Conservation (phyloP, 1,140 invertebrate species). For the Aphelenchoides besseyi region DNA sequence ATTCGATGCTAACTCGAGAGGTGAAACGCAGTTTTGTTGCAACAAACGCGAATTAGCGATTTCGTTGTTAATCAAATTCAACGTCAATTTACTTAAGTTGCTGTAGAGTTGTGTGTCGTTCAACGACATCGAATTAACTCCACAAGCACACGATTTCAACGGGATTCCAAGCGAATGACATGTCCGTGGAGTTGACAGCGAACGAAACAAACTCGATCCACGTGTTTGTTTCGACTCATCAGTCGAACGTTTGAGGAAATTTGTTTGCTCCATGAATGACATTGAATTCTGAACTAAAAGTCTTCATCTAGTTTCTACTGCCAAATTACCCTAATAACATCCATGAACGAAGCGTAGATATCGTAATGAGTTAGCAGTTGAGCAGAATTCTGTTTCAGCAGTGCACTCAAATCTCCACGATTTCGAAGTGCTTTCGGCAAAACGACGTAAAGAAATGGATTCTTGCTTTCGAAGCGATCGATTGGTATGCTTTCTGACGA, state of each 20-base stretch:
- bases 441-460: constrained; percentile 17
- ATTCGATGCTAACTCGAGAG: neutral
- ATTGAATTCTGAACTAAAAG: neutral
- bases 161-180: neutral
- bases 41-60: neutral
- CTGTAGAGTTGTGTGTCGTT: neutral
- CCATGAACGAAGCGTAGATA: constrained; percentile 16
- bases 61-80: neutral
- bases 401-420: neutral
- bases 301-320: neutral
- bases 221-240: neutral
- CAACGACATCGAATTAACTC: neutral
- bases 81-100: neutral
- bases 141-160: neutral
- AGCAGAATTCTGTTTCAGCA: constrained; percentile 20
- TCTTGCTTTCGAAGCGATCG: neutral
- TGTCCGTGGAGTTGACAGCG: neutral
- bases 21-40: neutral
- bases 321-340: constrained; percentile 10
- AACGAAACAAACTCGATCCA: neutral
- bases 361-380: constrained; percentile 16
- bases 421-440: constrained; percentile 13
- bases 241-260: neutral
- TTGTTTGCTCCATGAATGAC: neutral
- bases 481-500: neutral